Base-by-base conservation (phyloP, 35 echinoderm and acorn worm genomes). In the Apostichopus parvimensis region DNA sequence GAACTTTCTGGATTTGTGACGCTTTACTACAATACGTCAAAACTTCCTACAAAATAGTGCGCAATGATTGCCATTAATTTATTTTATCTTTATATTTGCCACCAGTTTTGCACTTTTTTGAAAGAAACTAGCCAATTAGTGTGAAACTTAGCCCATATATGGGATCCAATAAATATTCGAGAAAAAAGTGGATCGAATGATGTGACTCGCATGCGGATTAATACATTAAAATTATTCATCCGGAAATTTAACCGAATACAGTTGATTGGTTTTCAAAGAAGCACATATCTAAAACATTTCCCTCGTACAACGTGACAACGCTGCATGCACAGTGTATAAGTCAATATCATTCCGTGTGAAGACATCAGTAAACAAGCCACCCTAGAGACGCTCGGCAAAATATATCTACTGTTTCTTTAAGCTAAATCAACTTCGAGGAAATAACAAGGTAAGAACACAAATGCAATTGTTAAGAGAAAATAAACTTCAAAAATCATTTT, bases 261-360 rank as follows among this genome's bases (percentile, higher is more conserved):
- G 28, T 34, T 34, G 28, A 17, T 55, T 12, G 79, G 17, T 56
- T 82, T 82, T 82, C 79, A 45, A 54, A 82, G 25, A 17, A 82
- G 25, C 79, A 82, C 79, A 82, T 82, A 34, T 82, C 79, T 82
- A 82, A 34, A 82, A 82, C 55, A 54, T 82, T 82, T 25, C 79
- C 79, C 79, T 45, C 5, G 11, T 25, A 17, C 17, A 68, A 68
- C 17, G 17, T 68, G 17, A 13, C 10, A 6, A 10, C 5, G 8
- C 11, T 17, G 64, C 10, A 68, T 13, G 64, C 8, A 68, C 64
- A 17, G 0, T 68, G 5, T 68, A 8, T 68, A 4, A 82, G 28
- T 34, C 28, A 34, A 0, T 34, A 82, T 82, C 55, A 54, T 55
- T 53, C 45, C 79, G 54, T 52, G 79, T 82, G 79, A 82, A 82